Conservation (phyloP, 30 jellyfish, hydroid and myxozoan genomes). For the Pelagia noctiluca region DNA sequence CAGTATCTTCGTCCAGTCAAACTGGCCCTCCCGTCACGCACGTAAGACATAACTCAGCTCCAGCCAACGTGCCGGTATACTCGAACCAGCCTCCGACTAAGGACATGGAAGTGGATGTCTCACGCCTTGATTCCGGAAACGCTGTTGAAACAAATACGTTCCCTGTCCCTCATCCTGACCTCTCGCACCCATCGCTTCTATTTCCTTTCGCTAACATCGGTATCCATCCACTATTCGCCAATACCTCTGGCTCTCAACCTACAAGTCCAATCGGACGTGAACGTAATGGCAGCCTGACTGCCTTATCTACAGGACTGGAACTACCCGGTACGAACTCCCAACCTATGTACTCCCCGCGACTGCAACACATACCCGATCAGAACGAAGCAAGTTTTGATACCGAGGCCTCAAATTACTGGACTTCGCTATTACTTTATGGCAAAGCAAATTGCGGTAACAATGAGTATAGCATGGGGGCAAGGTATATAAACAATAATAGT, state of each 20-base stretch:
- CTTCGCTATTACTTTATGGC: conserved; percentile 36
- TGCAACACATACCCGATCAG: conserved; percentile 32
- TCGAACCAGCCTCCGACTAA: conserved; percentile 23
- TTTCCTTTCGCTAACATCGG: conserved; percentile 62
- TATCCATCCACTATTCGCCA: conserved; percentile 60
- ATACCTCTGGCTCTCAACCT: conserved; percentile 51
- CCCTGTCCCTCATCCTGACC: conserved; percentile 55
- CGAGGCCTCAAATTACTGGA: conserved; percentile 60
- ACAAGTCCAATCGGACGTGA: conserved; percentile 48
- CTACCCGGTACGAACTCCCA: conserved; percentile 28
- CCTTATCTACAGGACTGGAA: conserved; percentile 30
- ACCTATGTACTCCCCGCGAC: conserved; percentile 30
- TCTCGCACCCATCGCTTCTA: conserved; percentile 37
- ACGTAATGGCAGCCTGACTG: conserved; percentile 31
- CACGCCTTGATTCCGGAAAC: conserved; percentile 22
- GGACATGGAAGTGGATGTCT: conserved; percentile 81
- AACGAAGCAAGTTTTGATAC: conserved; percentile 51
- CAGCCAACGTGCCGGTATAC: conserved; percentile 44
- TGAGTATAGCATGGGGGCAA: conserved; percentile 5
- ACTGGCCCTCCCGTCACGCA: conserved; percentile 35
- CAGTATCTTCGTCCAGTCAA: conserved; percentile 47
- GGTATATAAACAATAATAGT: conserved; percentile 26
- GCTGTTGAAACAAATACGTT: conserved; percentile 18
- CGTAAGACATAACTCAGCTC: conserved; percentile 69
- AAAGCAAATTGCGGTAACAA: conserved; percentile 32